These are phyloP conservation scores for Pelodiscus sinensis DNA, from an alignment of 2,113 vertebrate species.

Conservation along the genomic window DNA sequence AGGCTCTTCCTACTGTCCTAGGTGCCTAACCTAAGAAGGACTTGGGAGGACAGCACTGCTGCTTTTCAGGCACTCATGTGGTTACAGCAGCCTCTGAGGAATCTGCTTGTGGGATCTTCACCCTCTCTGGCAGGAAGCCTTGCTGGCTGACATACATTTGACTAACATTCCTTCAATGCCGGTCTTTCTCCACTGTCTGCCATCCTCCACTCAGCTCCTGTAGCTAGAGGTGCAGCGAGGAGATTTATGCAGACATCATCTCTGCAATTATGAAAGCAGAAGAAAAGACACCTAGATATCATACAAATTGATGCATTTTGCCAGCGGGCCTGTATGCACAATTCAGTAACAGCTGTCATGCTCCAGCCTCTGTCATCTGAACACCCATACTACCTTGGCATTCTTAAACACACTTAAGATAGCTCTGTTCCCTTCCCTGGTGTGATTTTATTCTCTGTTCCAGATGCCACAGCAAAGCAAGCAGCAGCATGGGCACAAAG, in stretches of 20 bases:
- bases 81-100: not conserved
- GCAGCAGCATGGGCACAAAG: not conserved
- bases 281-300: constrained; percentile 70
- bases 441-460: constrained; percentile 4
- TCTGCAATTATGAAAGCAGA: constrained; percentile 73
- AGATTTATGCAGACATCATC: constrained; percentile 74
- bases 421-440: constrained; percentile 7
- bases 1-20: constrained; percentile 50
- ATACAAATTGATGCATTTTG: constrained; percentile 73
- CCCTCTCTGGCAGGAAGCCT: not conserved
- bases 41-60: constrained; percentile 57
- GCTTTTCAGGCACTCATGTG: constrained; percentile 37
- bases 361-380: constrained; percentile 62
- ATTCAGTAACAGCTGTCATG: constrained; percentile 72
- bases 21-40: constrained; percentile 60
- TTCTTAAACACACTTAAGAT: constrained; percentile 28
- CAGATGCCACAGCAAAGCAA: constrained; percentile 42
- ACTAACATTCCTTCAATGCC: constrained; percentile 62
- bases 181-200: constrained; percentile 54
- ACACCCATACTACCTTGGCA: constrained; percentile 18
- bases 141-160: constrained; percentile 40
- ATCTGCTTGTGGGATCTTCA: not conserved
- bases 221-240: constrained; percentile 38
- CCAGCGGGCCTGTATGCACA: constrained; percentile 71
- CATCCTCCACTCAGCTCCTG: constrained; percentile 50